A percentile compares a stretch with the other conserved stretches of the same genome.
phyloP scores from a whole-genome alignment of 2,113 vertebrate genomes.

The Anarrhichthys ocellatus region DNA sequence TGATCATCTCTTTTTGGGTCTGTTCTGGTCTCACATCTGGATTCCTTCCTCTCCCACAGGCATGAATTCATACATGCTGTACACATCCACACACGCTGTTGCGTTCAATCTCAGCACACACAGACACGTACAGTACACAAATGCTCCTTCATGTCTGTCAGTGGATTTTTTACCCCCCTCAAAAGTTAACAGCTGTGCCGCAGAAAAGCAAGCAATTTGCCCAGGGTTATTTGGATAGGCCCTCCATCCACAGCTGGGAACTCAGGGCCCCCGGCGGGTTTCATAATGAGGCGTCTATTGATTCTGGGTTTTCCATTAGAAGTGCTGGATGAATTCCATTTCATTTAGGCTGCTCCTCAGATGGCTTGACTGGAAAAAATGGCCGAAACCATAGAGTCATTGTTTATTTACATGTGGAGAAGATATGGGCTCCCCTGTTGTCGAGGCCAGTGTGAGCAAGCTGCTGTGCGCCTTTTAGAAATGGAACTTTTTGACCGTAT shows the following conservation, averaged over 20 bases:
- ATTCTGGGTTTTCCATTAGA: constrained; percentile 75
- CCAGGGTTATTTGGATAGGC: constrained; percentile 64
- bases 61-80: neutral
- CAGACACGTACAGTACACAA: neutral
- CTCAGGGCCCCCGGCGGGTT: constrained; percentile 49
- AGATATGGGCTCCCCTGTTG: constrained; percentile 4
- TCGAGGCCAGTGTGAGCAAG: neutral
- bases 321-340: constrained; percentile 76
- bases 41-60: constrained; percentile 3
- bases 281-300: constrained; percentile 75
- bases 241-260: constrained; percentile 72
- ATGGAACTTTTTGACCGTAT: neutral
- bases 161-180: neutral
- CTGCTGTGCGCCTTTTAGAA: constrained; percentile 20
- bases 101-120: neutral
- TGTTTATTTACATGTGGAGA: constrained; percentile 47
- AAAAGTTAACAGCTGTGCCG: constrained; percentile 69
- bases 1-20: neutral
- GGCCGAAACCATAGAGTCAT: constrained; percentile 39
- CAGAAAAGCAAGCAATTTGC: constrained; percentile 68
- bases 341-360: constrained; percentile 62
- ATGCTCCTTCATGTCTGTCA: constrained; percentile 21
- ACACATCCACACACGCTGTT: neutral
- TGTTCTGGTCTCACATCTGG: constrained; percentile 5
- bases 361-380: constrained; percentile 54